Evolutionary conservation across 2,113 vertebrate genomes (phyloP).

Genomic region (Phyllostomus discolor): DNA sequence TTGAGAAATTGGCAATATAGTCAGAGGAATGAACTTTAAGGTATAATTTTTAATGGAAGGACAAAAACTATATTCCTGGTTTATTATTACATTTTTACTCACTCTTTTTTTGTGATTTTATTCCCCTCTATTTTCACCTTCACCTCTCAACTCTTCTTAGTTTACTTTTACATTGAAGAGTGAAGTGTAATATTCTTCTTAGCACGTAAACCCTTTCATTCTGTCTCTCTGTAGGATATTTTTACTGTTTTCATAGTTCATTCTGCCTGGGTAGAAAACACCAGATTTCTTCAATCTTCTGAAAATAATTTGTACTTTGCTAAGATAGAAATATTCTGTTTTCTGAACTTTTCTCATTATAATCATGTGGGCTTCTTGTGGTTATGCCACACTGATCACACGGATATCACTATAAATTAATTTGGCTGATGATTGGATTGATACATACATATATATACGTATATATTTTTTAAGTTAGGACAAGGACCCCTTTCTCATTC

Average conservation of each 20-base stretch:
- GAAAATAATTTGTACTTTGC: slow-evolving; percentile 40
- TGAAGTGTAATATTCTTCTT: slow-evolving; percentile 27
- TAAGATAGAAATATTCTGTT: not conserved
- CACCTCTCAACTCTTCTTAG: not conserved
- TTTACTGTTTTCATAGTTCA: slow-evolving; percentile 52
- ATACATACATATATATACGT: not conserved
- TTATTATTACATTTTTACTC: not conserved
- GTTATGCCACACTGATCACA: not conserved
- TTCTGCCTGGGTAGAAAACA: slow-evolving; percentile 48
- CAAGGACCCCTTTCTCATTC: not conserved
- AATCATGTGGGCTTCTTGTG: not conserved
- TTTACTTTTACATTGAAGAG: slow-evolving; percentile 57
- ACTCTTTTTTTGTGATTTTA: not conserved
- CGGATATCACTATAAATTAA: not conserved
- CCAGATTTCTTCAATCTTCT: slow-evolving; percentile 53
- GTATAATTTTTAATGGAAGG: slow-evolving; percentile 39
- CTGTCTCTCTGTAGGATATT: slow-evolving; percentile 52
- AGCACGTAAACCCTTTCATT: slow-evolving; percentile 23
- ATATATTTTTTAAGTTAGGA: not conserved
- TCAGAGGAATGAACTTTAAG: slow-evolving; percentile 48
- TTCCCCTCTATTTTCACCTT: not conserved
- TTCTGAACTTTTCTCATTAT: slow-evolving; percentile 8
- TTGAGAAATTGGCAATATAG: slow-evolving; percentile 41
- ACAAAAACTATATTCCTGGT: slow-evolving; percentile 3
- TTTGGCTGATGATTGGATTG: not conserved